A percentile compares a stretch with the other conserved stretches of the same genome.
These are phyloP conservation scores for Coenonympha glycerion DNA, from an alignment of 2,888 invertebrate species.

Conservation along the genomic window DNA sequence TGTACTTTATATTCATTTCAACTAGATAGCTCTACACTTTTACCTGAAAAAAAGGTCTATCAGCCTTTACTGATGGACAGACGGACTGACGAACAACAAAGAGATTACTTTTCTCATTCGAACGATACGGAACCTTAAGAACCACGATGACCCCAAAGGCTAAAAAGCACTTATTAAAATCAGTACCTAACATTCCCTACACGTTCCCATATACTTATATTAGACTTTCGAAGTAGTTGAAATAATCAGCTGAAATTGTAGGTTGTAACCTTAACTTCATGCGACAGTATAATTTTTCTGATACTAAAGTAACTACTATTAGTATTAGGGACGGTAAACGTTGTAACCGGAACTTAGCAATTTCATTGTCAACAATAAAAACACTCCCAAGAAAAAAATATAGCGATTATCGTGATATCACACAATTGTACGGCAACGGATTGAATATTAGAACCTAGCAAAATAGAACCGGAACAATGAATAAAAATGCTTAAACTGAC, in stretches of 20 bases:
- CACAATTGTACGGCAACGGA: neutral
- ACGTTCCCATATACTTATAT: too few relatives aligned
- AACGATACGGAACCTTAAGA: too few relatives aligned
- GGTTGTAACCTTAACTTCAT: constrained; percentile 8
- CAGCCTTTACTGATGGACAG: too few relatives aligned
- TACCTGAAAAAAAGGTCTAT: too few relatives aligned
- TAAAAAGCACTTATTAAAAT: too few relatives aligned
- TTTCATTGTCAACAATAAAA: constrained; percentile 54
- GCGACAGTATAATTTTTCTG: neutral
- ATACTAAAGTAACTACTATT: neutral
- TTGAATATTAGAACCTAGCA: neutral
- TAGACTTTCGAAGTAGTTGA: neutral
- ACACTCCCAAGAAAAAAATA: constrained; percentile 41
- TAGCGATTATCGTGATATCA: constrained; percentile 25
- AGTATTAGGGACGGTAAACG: constrained; percentile 26
- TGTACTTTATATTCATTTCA: too few relatives aligned
- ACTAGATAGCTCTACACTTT: too few relatives aligned
- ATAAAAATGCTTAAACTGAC: neutral
- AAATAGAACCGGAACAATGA: neutral
- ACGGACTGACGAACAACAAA: too few relatives aligned
- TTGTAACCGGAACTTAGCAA: constrained; percentile 64
- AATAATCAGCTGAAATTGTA: neutral
- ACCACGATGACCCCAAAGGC: too few relatives aligned
- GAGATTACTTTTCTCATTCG: too few relatives aligned
- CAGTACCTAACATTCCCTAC: too few relatives aligned